Base-by-base conservation (phyloP, 2,888 invertebrate genomes). In the Tetranychus truncatus region DNA sequence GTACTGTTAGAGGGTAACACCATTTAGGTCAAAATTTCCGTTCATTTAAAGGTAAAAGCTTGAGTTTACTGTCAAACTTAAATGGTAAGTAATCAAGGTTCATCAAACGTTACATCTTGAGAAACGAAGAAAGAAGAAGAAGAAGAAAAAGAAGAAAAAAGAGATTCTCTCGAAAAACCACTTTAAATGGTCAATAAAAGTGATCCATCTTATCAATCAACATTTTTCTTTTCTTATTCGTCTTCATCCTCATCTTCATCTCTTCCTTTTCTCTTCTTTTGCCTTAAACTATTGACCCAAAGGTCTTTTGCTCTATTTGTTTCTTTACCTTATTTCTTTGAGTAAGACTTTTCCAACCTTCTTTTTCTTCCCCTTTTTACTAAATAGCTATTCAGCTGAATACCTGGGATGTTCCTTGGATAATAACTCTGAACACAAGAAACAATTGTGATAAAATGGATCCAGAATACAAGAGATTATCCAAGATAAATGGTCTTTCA, bases 141-240 rank as follows among this genome's bases (percentile, higher is more conserved):
- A 24, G 24, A 24, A 24, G 34, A 34, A 34, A 4, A 34, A 34
- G 34, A 34, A 34, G 5, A 34, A 55, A 5, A n/a, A 15, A 55
- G 55, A 55, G 55, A 15, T 55, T 15, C 9, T 15, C 9, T 15
- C 55, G 9, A 55, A 15, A 15, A 15, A 55, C 55, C 55, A 55
- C 55, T 55, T 55, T 55, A 55, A 55, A 55, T 55, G 55, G 55
- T 55, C 55, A 55, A 55, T 55, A 55, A 55, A 55, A 55, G 55
- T 55, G 55, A 55, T 55, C 55, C 55, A 55, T 55, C 55, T 55
- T 55, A 55, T 55, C 55, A 55, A 55, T 55, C 55, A 55, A 55
- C 55, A 55, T 55, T 55, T 55, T 55, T 15, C 11, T 15, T 55
- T 34, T 34, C 34, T 34, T 34, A 34, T 34, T 34, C 34, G 34